Evolutionary conservation across 2,797 vertebrate genomes (phyloP).

Genomic region (Lagodon rhomboides): DNA sequence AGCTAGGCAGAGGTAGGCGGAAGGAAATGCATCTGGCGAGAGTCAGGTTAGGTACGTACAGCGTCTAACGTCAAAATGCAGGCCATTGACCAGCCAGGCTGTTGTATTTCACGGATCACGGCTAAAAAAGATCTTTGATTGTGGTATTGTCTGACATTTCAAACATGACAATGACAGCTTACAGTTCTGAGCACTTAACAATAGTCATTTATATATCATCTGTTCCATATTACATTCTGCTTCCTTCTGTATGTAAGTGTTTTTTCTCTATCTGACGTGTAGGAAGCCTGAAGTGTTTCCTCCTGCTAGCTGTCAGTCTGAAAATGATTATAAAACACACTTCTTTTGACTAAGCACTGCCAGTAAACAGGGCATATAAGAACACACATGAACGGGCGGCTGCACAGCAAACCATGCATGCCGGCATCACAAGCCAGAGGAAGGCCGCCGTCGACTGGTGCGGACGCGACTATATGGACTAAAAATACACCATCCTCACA

Average conservation of each 20-base stretch:
- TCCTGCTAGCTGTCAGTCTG: constrained; percentile 17
- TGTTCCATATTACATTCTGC: constrained; percentile 1
- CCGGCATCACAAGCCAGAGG: constrained; percentile 61
- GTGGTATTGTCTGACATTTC: constrained; percentile 7
- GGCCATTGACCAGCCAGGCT: no score
- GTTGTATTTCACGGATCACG: no score
- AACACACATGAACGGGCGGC: constrained; percentile 69
- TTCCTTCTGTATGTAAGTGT: constrained; percentile 11
- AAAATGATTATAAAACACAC: constrained; percentile 31
- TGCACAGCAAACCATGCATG: constrained; percentile 78
- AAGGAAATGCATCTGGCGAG: no score
- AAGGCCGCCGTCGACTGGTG: constrained; percentile 58
- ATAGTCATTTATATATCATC: background rate
- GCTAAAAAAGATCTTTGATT: background rate
- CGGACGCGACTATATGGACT: constrained; percentile 42
- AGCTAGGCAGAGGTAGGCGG: no score
- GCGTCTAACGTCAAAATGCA: no score
- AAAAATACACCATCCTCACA: constrained; percentile 44
- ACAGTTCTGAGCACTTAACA: background rate
- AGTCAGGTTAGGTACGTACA: no score
- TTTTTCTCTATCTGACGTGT: constrained; percentile 19
- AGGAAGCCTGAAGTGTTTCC: constrained; percentile 32
- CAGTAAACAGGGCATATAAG: constrained; percentile 63
- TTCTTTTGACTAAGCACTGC: constrained; percentile 61
- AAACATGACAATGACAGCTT: constrained; percentile 8